Conservation (phyloP, 2,113 vertebrate species). For the Anseranas semipalmata region DNA sequence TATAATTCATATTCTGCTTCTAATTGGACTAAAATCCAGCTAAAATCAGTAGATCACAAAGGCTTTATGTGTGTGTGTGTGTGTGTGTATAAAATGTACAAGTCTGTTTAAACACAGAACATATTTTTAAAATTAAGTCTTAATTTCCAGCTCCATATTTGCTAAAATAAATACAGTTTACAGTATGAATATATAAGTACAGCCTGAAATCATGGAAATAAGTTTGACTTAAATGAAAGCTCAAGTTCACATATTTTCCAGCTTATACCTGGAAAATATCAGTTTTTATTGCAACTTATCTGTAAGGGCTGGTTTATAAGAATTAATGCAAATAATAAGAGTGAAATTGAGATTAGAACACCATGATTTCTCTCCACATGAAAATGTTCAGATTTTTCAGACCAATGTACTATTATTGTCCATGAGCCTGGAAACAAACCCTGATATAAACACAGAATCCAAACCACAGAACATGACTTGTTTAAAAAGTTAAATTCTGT, state of each 20-base stretch:
- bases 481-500: conserved; percentile 85
- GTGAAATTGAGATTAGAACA: conserved; percentile 70
- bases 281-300: conserved; percentile 74
- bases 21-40: not conserved
- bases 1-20: not conserved
- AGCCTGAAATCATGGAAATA: conserved; percentile 71
- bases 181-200: not conserved
- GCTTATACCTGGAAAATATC: conserved; percentile 79
- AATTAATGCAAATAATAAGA: conserved; percentile 80
- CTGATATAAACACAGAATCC: conserved; percentile 81
- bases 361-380: conserved; percentile 67
- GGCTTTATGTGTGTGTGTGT: not conserved
- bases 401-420: conserved; percentile 70
- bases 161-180: conserved; percentile 70
- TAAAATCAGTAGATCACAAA: conserved; percentile 28
- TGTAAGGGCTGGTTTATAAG: conserved; percentile 56
- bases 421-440: conserved; percentile 76
- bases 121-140: conserved; percentile 68
- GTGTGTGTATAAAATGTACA: not conserved
- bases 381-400: conserved; percentile 74
- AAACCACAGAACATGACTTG: conserved; percentile 85
- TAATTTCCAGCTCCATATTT: conserved; percentile 64
- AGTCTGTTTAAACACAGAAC: conserved; percentile 48
- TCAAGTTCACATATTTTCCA: conserved; percentile 70
- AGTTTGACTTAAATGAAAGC: conserved; percentile 57